phyloP scores from a whole-genome alignment of 2,113 vertebrate species.

The Psittacula cyanocephala region DNA sequence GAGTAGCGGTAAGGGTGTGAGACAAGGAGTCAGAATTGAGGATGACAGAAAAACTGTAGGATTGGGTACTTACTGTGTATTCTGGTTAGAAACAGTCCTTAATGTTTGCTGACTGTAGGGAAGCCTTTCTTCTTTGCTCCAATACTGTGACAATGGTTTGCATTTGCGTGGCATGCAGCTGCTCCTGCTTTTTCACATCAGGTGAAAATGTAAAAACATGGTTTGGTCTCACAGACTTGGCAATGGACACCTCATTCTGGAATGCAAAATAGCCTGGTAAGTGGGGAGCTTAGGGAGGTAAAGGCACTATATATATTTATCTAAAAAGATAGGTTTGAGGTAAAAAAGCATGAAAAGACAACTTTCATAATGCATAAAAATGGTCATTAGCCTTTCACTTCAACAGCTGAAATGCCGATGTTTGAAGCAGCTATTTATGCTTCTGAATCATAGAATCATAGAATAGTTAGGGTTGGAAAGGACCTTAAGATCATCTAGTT shows the following conservation, averaged over 20 bases:
- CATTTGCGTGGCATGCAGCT: background rate
- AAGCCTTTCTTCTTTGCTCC: background rate
- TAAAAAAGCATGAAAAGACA: background rate
- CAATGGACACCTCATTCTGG: background rate
- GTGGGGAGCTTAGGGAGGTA: background rate
- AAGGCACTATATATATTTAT: background rate
- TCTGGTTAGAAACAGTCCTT: background rate
- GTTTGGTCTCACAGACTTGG: background rate
- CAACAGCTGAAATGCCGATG: background rate
- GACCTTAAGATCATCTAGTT: too few species aligned
- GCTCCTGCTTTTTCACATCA: background rate
- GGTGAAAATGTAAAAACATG: background rate
- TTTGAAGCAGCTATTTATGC: background rate
- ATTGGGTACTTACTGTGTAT: background rate
- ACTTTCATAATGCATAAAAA: background rate
- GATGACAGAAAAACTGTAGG: background rate
- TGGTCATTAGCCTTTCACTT: background rate
- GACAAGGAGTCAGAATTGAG: background rate
- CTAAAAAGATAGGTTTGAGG: background rate
- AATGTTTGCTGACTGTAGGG: background rate
- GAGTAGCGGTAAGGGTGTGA: background rate
- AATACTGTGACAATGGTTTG: background rate
- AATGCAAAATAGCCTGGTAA: background rate
- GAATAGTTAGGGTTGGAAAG: too few species aligned
- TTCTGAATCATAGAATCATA: background rate